Base-by-base conservation (phyloP, 2,113 vertebrate species). In the Rhadina sibilatrix region DNA sequence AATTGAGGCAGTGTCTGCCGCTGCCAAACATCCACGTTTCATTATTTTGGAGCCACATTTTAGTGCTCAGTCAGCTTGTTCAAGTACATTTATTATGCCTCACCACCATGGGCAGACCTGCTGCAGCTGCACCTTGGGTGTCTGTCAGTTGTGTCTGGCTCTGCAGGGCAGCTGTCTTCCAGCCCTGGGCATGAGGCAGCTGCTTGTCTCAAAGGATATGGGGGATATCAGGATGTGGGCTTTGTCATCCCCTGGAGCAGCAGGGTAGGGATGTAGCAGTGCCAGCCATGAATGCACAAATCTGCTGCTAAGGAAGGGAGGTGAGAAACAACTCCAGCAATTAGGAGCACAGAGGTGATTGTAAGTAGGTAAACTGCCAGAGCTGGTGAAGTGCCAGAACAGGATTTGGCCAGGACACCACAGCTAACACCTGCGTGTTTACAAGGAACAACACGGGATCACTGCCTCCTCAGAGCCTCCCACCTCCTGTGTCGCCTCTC, bases 361-460 rank as follows among this genome's bases (percentile, higher is more conserved):
- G 64, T 21, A 44, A 81, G 42, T 23, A 63, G 69, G 59, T 86
- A 68, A 84, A 66, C 33, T 87, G 80, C 56, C 64, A 54, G 92
- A 89, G 52, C 60, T 93, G 86, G 76, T 52, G 42, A 35, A 47
- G 60, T 74, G 86, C 94, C 91, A 93, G 64, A 61, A 69, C 0
- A 1, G 72, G 83, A 78, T 87, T 87, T 95, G 89, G 93, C 95
- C 86, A 44, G 86, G 72, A 71, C 52, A 40, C 27, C 33, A 13
- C 2, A 8, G 82, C 75, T 79, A 66, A 87, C 92, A 85, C 90
- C 95, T 94, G 93, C 69, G 17, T 0, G 7, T 60, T 52, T 75
- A 82, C 69, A 89, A 91, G 91, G 53, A 89, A 52, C 0, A 1
- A 40, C 3, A 0, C 0, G 1, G 65, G 52, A 60, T 78, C 76